Base-by-base conservation (phyloP, 2,797 vertebrate species). In the Myotis findleyi region DNA sequence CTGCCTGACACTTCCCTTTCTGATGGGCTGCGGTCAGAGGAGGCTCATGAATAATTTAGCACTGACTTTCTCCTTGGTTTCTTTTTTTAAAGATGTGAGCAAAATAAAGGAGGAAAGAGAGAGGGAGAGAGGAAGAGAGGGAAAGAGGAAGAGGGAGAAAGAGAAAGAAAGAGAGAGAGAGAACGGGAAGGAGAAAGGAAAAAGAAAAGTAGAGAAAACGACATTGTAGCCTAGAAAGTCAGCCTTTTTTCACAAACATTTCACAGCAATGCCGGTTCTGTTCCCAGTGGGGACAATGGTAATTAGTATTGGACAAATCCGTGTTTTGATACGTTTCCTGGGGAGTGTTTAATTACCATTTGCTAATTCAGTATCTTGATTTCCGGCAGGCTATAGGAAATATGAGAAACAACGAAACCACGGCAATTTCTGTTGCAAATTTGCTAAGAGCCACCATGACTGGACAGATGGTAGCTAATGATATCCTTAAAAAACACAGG, bases 11-110 rank as follows among this genome's bases (percentile, higher is more conserved):
- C 69, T 85, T 97, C 94, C 94, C 95, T 96, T 97, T 97, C 92
- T 96, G 96, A 98, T 95, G 68, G 95, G 91, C 76, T 98, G 91
- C 72, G 98, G 96, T 97, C 97, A 98, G 95, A 97, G 81, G 36
- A 96, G 66, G 72, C 51, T 97, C 92, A 96, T 98, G 96, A 98
- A 98, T 98, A 97, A 98, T 97, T 98, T 97, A 98, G 84, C 47
- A 96, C 95, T 96, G 89, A 94, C 59, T 92, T 97, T 76, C 44
- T 77, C 87, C 62, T 69, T 3, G 3, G 41, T 93, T 89, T 53
- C 64, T 44, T 81, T 72, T 93, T 38, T 53, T 69, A 17, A 91
- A 83, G 27, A 71, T 51, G 71, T 84, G 89, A 76, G 38, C 16
- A 25, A 36, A 23, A n/a, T 7, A n/a, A 49, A 38, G 1, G 51